Evolutionary conservation across 2,797 vertebrate species (phyloP), one percentile per base, ranked within the genome.

Genomic region (Merluccius polli): DNA sequence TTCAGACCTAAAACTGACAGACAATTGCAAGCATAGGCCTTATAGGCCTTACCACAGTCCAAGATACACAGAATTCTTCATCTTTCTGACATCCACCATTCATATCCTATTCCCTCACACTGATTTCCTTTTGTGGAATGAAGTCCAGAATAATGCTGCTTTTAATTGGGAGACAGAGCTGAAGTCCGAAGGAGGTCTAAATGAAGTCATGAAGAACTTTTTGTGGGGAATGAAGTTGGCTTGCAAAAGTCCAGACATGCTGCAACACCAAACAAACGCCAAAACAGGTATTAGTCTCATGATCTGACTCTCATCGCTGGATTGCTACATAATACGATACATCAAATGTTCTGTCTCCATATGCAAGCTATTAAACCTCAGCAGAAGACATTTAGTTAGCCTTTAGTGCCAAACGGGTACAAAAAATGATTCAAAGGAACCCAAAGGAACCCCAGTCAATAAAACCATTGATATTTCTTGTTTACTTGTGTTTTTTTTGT

Each of bases 11-110:
- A 82, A 87, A 83, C 80, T 91, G 87, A 93, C 87, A 85, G 86
- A 88, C 77, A 30, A 2, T 88, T 84, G 85, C 81, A 85, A 44
- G 35, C 82, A 85, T 84, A 81, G n/a, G n/a, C n/a, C 83, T 88
- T 88, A 91, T 88, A 84, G 79, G 1, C 75, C 85, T 30, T 79
- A 77, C 84, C 84, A 27, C 59, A 65, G 83, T 91, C 91, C 91
- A 92, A 92, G 85, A 91, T 75, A 90, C 76, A 92, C 89, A 90
- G 74, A 78, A 86, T 92, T 83, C 81, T 87, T 90, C 87, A 91
- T 78, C 76, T 78, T 48, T 70, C 84, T 85, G 87, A 89, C 79
- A 72, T 86, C 71, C 81, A 76, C 83, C 77, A 87, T 91, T 90
- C 85, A 72, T 63, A 78, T 85, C 83, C 81, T 76, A 87, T 86